Base-by-base conservation (phyloP, 2,888 invertebrate species). In the Euproctis similis region DNA sequence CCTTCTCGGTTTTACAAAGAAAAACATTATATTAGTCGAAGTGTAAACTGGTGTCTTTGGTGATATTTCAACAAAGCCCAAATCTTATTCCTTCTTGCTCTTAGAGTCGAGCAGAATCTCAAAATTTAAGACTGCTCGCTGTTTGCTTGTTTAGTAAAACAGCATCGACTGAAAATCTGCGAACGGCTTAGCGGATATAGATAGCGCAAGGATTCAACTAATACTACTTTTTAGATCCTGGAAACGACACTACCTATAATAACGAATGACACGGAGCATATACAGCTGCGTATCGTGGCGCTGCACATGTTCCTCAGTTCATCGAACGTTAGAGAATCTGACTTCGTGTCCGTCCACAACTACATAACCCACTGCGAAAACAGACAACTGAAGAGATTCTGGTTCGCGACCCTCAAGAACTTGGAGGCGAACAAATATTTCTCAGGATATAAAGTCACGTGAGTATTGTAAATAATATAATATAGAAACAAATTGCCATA, bases 371-470 rank as follows among this genome's bases (percentile, higher is more conserved):
- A 72, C 6, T 90, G 89, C 36, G 84, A 82, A 0, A 87, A 87
- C 49, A 85, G 85, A 3, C 91, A 91, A 51, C 69, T 92, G 39
- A 89, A 89, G 39, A 86, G 91, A 42, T 92, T 88, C 62, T 92
- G 90, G 81, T 89, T 89, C 36, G 89, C 91, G 0, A 90, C 90
- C 0, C 74, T 92, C 13, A 89, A 88, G 37, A 91, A 90, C 29
- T 74, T 92, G 55, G 88, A 89, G 30, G 85, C 85, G 22, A 90
- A 89, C 0, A 88, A 88, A 30, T 60, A 62, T 1, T 90, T 88
- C 53, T 89, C 89, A 0, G 91, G 90, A 34, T 91, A 90, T 50
- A 81, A 85, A 34, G 81, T 88, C 18, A 78, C 91, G 92, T 91
- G 59, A 86, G 89, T 86, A 11, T 25, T 9, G 8, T 17, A 12